phyloP scores from a whole-genome alignment of 2,888 invertebrate species.

The Heteromyza rotundicornis region DNA sequence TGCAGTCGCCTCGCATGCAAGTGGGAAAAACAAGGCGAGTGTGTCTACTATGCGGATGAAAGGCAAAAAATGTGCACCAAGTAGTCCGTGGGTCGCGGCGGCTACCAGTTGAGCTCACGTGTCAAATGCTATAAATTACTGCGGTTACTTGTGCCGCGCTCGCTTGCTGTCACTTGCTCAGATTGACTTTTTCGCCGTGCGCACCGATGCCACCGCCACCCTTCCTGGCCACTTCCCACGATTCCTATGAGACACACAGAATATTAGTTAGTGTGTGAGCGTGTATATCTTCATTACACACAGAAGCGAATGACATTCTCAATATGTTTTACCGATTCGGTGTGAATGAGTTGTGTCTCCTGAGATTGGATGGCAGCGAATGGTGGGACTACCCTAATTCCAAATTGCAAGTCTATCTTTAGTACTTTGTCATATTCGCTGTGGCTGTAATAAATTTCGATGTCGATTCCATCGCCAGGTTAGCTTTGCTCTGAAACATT shows the following conservation, averaged over 20 bases:
- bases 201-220: constrained; percentile 4
- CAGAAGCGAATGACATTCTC: constrained; percentile 26
- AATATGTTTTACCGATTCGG: too few species aligned
- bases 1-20: too few species aligned
- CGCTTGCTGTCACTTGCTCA: constrained; percentile 42
- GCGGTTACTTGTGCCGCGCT: constrained; percentile 32
- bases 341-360: constrained; percentile 41
- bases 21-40: too few species aligned
- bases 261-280: not conserved
- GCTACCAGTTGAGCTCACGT: constrained; percentile 41
- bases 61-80: constrained; percentile 1
- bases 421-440: constrained; percentile 14
- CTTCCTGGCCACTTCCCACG: constrained; percentile 25
- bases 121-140: constrained; percentile 50
- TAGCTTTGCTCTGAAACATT: constrained; percentile 23
- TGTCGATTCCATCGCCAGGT: constrained; percentile 14
- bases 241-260: not conserved
- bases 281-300: constrained; percentile 13
- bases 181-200: constrained; percentile 41
- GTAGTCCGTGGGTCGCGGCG: constrained; percentile 6
- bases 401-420: constrained; percentile 12
- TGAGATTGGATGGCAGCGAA: constrained; percentile 33
- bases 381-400: constrained; percentile 10
- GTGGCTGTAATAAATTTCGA: constrained; percentile 30
- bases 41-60: too few species aligned